Evolutionary conservation across 1,140 invertebrate genomes (phyloP).

Genomic region (Neodiprion virginianus): DNA sequence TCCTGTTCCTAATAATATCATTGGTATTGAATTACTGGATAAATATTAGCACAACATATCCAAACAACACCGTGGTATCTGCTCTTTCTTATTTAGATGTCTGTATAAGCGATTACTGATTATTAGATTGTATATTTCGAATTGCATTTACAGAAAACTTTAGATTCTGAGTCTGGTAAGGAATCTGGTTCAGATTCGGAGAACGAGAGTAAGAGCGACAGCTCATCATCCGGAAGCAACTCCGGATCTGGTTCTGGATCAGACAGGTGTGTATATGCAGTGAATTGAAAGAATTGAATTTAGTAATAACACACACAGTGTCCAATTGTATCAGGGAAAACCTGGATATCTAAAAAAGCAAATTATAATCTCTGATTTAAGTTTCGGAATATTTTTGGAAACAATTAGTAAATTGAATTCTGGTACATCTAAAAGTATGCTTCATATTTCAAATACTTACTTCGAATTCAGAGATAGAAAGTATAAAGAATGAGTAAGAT

Average conservation of each 20-base stretch:
- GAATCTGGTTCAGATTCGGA: constrained; percentile 71
- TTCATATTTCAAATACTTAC: too few relatives aligned
- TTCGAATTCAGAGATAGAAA: too few relatives aligned
- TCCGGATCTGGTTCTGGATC: constrained; percentile 67
- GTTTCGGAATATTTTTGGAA: too few relatives aligned
- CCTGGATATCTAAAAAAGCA: too few relatives aligned
- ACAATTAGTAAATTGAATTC: too few relatives aligned
- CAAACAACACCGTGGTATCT: not conserved
- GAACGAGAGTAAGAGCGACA: constrained; percentile 68
- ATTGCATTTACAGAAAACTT: constrained; percentile 65
- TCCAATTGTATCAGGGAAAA: too few relatives aligned
- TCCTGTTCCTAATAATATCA: too few relatives aligned
- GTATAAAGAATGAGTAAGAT: too few relatives aligned
- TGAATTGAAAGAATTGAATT: too few relatives aligned
- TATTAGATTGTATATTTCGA: constrained; percentile 5
- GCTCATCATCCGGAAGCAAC: constrained; percentile 66
- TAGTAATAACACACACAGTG: too few relatives aligned
- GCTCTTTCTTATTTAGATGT: not conserved
- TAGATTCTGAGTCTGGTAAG: constrained; percentile 69
- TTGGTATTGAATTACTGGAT: not conserved
- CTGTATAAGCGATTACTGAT: not conserved
- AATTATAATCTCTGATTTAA: too few relatives aligned
- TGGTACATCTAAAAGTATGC: too few relatives aligned
- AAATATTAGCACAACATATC: not conserved
- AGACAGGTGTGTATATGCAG: constrained; percentile 61